Evolutionary conservation across 53 echinoderm and acorn worm species (phyloP).

Genomic region (Astropecten irregularis): DNA sequence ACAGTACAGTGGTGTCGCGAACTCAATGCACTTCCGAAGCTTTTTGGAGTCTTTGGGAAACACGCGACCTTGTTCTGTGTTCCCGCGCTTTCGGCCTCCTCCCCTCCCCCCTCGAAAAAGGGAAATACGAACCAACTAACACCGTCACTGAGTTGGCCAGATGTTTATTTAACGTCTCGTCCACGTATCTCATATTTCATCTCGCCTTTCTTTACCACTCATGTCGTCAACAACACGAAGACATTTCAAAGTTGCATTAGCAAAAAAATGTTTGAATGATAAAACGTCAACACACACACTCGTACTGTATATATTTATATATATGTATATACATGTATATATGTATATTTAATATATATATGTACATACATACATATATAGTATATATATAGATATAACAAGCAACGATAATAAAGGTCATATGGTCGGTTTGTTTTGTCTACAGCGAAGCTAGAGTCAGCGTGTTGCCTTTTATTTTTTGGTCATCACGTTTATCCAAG

Average conservation of each 20-base stretch:
- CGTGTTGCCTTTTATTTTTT: background rate
- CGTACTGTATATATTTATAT: slow-evolving; percentile 43
- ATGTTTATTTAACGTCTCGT: slow-evolving; percentile 57
- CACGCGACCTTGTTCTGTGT: slow-evolving; percentile 2
- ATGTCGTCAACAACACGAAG: no score
- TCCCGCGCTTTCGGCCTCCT: background rate
- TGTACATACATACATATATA: slow-evolving; percentile 61
- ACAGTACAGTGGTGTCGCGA: no score
- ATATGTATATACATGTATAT: slow-evolving; percentile 47
- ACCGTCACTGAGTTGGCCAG: background rate
- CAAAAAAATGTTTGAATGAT: no score
- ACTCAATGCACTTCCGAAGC: no score
- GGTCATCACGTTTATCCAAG: background rate
- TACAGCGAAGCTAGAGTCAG: background rate
- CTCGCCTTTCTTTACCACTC: no score
- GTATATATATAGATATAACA: slow-evolving; percentile 57
- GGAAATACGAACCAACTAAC: slow-evolving; percentile 3
- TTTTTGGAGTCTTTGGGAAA: no score
- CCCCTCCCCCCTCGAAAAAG: background rate
- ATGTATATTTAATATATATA: slow-evolving; percentile 45
- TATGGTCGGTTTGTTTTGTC: slow-evolving; percentile 30
- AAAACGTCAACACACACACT: slow-evolving; percentile 22
- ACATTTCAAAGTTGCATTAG: no score
- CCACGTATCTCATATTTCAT: slow-evolving; percentile 22
- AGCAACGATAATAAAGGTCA: background rate